Base-by-base conservation (phyloP, 2,113 vertebrate genomes). In the Ovis aries region DNA sequence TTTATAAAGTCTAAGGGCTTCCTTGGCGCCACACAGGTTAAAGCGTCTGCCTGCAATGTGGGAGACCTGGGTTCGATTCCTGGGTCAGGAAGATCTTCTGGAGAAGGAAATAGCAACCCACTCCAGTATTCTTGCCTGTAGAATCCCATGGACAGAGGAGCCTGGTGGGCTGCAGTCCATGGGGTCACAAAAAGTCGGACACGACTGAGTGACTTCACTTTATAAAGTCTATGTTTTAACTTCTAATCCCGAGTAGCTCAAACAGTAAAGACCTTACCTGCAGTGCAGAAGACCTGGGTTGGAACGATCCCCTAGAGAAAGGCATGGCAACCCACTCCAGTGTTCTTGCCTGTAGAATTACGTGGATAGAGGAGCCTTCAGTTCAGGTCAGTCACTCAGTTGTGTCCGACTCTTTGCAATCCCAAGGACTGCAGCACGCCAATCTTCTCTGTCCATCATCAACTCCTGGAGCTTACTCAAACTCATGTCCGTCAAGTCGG, bases 211-310 rank as follows among this genome's bases (percentile, higher is more conserved):
- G 10, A 59, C 10, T 59, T 59, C 57, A 27, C 57, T 12, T 59
- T 92, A 33, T 86, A 50, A 80, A 90, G 55, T 55, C 16, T 85
- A 17, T 25, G 7, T 57, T 90, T 90, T 94, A 57, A 77, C 2
- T 52, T 60, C 43, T 53, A 78, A 78, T 81, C n/a, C n/a, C 0
- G 3, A 71, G n/a, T 71, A 71, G n/a, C 19, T 71, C 67, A 71
- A 71, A 40, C 2, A 1, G 19, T 40, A 71, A 71, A 71, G n/a
- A 71, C 10, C n/a, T 36, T 36, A 23, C 19, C 9, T 40, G 19
- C n/a, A 71, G n/a, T 40, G n/a, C n/a, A 71, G n/a, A 71, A 71
- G 10, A 71, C n/a, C n/a, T 40, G 5, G 67, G 19, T 12, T 71
- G 67, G 67, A n/a, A 23, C 0, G 3, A 23, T 40, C 67, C n/a